Percentiles rank a stretch among this genome's conserved stretches.
Evolutionary conservation across 2,113 vertebrate species (phyloP).

Genomic region (Seriola rivoliana): DNA sequence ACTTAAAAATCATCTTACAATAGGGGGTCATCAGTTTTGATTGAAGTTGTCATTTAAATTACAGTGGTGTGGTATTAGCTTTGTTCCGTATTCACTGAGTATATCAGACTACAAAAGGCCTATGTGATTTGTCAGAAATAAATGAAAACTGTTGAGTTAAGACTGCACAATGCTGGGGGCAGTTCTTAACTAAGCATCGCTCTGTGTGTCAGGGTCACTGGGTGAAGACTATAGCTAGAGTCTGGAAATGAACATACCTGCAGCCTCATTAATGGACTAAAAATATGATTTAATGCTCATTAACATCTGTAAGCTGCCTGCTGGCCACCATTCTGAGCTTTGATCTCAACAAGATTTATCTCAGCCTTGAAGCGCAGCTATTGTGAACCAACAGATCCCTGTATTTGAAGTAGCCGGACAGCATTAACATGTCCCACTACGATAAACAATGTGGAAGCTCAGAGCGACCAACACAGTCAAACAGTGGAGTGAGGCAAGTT

Average conservation of each 20-base stretch:
- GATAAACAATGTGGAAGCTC: conserved; percentile 35
- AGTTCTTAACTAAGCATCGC: conserved; percentile 53
- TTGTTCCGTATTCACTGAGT: conserved; percentile 47
- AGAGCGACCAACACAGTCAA: not conserved
- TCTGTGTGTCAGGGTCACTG: conserved; percentile 55
- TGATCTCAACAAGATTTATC: conserved; percentile 75
- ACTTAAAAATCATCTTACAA: not conserved
- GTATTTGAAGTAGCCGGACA: conserved; percentile 44
- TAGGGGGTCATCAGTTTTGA: conserved; percentile 12
- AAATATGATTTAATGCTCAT: conserved; percentile 76
- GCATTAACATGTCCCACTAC: conserved; percentile 22
- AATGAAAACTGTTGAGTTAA: conserved; percentile 45
- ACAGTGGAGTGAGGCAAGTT: conserved; percentile 9
- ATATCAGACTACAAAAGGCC: conserved; percentile 27
- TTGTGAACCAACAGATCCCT: conserved; percentile 52
- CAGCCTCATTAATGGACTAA: conserved; percentile 65
- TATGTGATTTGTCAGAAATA: conserved; percentile 29
- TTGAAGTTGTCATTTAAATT: conserved; percentile 18
- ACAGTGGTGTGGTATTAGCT: conserved; percentile 21
- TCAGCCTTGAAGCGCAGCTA: conserved; percentile 48
- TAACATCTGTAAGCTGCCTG: conserved; percentile 63
- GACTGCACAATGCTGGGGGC: conserved; percentile 16
- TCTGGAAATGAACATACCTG: conserved; percentile 55
- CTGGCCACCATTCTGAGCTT: conserved; percentile 64
- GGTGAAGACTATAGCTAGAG: conserved; percentile 62